phyloP scores from a whole-genome alignment of 1,140 invertebrate genomes.

The Holotrichia oblita region DNA sequence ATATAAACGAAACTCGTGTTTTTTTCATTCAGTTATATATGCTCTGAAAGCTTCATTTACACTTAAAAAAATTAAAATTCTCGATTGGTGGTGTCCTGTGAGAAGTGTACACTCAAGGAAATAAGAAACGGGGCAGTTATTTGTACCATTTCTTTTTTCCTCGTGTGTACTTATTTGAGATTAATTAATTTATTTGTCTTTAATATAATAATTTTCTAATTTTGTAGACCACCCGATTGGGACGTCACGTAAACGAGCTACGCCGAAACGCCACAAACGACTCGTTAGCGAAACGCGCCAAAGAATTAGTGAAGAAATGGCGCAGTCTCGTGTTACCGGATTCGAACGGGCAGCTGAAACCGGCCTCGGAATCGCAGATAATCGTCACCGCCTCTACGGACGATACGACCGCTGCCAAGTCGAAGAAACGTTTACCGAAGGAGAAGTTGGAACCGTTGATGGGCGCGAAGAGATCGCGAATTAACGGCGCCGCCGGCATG shows the following conservation, averaged over 20 bases:
- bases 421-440: constrained; percentile 40
- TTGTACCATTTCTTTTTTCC: no score
- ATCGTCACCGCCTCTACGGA: constrained; percentile 41
- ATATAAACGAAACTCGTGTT: no score
- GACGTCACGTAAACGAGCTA: constrained; percentile 93
- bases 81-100: no score
- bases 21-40: no score
- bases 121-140: no score
- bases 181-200: no score
- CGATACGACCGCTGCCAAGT: background rate
- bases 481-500: constrained; percentile 51
- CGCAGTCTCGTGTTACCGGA: constrained; percentile 79
- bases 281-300: constrained; percentile 85
- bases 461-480: constrained; percentile 48
- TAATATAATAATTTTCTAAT: no score
- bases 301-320: constrained; percentile 92
- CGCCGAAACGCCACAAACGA: constrained; percentile 85
- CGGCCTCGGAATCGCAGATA: constrained; percentile 33
- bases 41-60: no score
- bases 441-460: constrained; percentile 30
- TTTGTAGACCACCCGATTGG: constrained; percentile 85
- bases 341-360: constrained; percentile 59
- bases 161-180: no score
- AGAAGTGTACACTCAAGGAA: no score
- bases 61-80: no score